A percentile compares a stretch with the other conserved stretches of the same genome.
phyloP scores from a whole-genome alignment of 2,113 vertebrate genomes.

The Mesocricetus auratus region DNA sequence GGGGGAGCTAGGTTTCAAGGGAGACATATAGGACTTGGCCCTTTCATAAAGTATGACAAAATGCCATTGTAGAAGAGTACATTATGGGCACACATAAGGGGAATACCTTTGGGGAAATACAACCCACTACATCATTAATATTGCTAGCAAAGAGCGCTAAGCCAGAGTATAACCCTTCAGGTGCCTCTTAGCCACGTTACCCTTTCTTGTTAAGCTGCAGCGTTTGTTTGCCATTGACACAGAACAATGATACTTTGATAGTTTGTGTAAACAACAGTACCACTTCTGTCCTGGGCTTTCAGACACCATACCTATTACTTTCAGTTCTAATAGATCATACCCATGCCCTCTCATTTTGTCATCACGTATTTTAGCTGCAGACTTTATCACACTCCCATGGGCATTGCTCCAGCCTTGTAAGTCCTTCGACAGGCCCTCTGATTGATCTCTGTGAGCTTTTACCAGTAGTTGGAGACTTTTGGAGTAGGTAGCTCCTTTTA shows the following conservation, averaged over 20 bases:
- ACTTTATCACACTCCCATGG: neutral
- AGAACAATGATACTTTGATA: neutral
- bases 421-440: neutral
- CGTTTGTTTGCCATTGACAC: neutral
- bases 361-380: neutral
- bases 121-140: neutral
- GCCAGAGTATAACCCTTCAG: neutral
- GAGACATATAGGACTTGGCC: neutral
- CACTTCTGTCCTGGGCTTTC: neutral
- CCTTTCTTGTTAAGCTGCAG: neutral
- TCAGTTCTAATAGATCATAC: neutral
- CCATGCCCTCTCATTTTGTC: neutral
- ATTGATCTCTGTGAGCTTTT: neutral
- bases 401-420: neutral
- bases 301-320: neutral
- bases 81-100: neutral
- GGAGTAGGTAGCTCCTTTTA: accelerated
- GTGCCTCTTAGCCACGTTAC: neutral
- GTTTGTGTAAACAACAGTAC: neutral
- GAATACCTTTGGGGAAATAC: neutral
- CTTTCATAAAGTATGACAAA: neutral
- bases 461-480: neutral
- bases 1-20: neutral
- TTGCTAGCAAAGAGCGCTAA: neutral
- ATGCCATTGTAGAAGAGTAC: neutral